These are phyloP conservation scores for Papilio xuthus DNA, from an alignment of 1,140 invertebrate species.

Conservation along the genomic window DNA sequence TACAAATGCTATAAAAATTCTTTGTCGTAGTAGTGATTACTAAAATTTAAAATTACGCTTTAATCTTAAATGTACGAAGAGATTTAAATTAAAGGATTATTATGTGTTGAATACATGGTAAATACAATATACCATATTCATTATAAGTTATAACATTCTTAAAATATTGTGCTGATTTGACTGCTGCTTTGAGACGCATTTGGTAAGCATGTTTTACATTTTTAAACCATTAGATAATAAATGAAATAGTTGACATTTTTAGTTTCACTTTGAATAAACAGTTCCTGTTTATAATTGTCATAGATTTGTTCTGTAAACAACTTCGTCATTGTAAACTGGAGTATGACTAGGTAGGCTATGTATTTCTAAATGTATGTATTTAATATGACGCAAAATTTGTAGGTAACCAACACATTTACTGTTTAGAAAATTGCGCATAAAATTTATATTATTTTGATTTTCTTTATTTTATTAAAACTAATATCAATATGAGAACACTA, in stretches of 20 bases:
- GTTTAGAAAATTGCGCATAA: not conserved
- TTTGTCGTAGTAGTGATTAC: conserved; percentile 50
- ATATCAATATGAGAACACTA: not conserved
- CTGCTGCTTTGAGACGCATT: conserved; percentile 1
- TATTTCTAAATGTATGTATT: not conserved
- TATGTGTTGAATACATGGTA: conserved; percentile 31
- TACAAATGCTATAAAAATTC: conserved; percentile 48
- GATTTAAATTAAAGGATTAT: conserved; percentile 11
- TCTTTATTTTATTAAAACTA: not conserved
- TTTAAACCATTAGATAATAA: conserved; percentile 3
- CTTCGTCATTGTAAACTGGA: conserved; percentile 40
- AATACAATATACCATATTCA: conserved; percentile 14
- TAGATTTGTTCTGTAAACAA: conserved; percentile 20
- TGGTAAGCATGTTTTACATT: conserved; percentile 34
- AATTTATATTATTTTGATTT: not conserved
- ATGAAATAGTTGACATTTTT: not conserved
- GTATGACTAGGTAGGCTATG: not conserved
- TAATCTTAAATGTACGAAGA: conserved; percentile 9
- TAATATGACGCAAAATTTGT: conserved; percentile 27
- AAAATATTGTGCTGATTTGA: not conserved
- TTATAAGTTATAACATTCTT: conserved; percentile 25
- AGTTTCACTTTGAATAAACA: conserved; percentile 40
- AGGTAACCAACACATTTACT: not conserved
- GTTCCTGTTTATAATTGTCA: conserved; percentile 37
- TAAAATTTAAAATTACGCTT: conserved; percentile 12